phyloP scores from a whole-genome alignment of 1,140 invertebrate genomes.

The Pollicipes pollicipes region DNA sequence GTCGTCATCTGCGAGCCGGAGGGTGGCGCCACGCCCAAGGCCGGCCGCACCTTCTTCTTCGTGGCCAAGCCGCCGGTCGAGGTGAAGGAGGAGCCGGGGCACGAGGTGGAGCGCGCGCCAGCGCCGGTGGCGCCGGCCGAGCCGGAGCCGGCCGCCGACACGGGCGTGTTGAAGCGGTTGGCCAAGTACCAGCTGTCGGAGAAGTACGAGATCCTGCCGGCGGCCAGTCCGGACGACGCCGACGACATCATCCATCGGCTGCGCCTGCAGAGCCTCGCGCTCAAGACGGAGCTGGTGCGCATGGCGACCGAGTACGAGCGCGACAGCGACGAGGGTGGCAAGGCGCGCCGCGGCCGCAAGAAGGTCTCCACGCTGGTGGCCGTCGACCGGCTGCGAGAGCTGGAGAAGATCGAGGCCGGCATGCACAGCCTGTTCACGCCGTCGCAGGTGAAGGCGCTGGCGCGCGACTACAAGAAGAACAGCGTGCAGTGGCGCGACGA shows the following conservation, averaged over 20 bases:
- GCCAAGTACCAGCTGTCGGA: neutral
- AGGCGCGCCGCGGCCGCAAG: neutral
- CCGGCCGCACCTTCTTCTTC: neutral
- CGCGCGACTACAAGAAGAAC: neutral
- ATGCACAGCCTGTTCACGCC: neutral
- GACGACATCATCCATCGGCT: neutral
- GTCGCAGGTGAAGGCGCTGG: neutral
- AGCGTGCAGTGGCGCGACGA: slow-evolving; percentile 1
- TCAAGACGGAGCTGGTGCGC: neutral
- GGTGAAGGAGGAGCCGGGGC: neutral
- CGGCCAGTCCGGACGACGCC: neutral
- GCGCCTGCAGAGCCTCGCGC: neutral
- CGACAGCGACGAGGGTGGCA: neutral
- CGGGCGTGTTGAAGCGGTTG: neutral
- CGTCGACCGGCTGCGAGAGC: neutral
- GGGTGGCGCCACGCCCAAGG: too few species aligned
- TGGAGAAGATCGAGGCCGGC: neutral
- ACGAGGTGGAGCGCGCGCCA: neutral
- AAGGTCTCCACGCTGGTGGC: neutral
- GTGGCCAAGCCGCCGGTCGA: neutral
- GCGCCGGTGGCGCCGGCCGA: too few species aligned
- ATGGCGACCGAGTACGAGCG: neutral
- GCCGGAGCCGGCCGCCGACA: neutral
- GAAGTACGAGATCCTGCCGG: neutral
- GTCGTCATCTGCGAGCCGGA: neutral